Conservation (phyloP, 2,888 invertebrate species). For the Epistrophella euchroma region DNA sequence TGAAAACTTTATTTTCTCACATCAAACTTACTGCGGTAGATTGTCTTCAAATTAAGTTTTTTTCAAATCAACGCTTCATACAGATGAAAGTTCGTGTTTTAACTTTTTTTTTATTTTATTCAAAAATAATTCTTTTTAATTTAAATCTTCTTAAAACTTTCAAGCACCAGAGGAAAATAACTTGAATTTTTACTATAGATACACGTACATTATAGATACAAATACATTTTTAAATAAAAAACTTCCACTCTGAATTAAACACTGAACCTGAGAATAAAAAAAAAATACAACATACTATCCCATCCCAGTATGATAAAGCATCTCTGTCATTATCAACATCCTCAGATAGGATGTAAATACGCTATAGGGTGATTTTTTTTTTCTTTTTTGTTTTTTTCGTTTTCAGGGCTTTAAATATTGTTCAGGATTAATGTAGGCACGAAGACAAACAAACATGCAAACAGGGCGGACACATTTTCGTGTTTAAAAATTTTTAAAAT, state of each 20-base stretch:
- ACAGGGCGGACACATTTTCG: constrained; percentile 46
- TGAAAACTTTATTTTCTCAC: too few relatives aligned
- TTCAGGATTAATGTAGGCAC: constrained; percentile 24
- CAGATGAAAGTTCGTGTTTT: too few relatives aligned
- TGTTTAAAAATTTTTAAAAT: constrained; percentile 66
- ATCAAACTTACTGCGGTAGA: too few relatives aligned
- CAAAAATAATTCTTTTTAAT: too few relatives aligned
- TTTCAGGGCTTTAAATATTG: constrained; percentile 23
- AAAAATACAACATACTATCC: neutral
- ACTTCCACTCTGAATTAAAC: constrained; percentile 24
- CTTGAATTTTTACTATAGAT: too few relatives aligned
- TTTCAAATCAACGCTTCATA: too few relatives aligned
- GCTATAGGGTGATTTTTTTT: constrained; percentile 2
- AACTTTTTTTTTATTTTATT: too few relatives aligned
- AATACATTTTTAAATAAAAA: too few relatives aligned
- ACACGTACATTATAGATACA: too few relatives aligned
- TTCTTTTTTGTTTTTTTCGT: constrained; percentile 2
- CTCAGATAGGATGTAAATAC: constrained; percentile 3
- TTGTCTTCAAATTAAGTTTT: too few relatives aligned
- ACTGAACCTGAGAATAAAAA: neutral
- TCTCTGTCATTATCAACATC: constrained; percentile 19
- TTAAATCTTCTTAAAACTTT: too few relatives aligned
- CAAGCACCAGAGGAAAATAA: too few relatives aligned
- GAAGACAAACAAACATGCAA: constrained; percentile 29
- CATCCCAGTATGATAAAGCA: neutral